Evolutionary conservation across 2,797 vertebrate genomes (phyloP), one percentile per base, ranked within the genome.

Genomic region (Myotis myotis): DNA sequence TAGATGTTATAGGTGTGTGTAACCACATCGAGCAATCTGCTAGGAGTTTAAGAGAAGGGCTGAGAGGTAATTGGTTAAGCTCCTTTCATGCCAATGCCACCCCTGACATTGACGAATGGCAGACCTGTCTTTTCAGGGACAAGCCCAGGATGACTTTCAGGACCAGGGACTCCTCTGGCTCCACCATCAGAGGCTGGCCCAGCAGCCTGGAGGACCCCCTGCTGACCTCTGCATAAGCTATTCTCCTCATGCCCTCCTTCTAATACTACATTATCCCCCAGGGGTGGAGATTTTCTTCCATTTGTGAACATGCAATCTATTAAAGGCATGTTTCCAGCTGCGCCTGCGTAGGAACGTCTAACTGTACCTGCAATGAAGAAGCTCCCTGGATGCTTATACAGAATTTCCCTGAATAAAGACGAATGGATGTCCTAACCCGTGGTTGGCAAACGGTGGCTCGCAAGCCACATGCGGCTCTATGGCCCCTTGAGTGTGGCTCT

Each of bases 321-420:
- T 49, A 49, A 44, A 75, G 28, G 16, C 72, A 30, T n/a, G 8
- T 75, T 28, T 75, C 71, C 8, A 47, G 28, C 44, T 49, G 15
- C 1, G 2, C 16, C 16, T 49, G 28, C 5, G 0, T 9, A 49
- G 44, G 71, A n/a, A 12, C 5, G 1, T 49, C 47, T 11, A n/a
- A 10, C 17, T 75, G 19, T 49, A 3, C 13, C 28, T 75, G 44
- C 2, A 9, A n/a, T 49, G 9, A 49, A 19, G 28, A 75, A n/a
- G 30, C 17, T n/a, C 30, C 9, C 28, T 20, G 15, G 44, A 4
- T 20, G 30, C 20, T 49, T 74, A 20, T 49, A 19, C 28, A 75
- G 28, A 6, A 74, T 7, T 25, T 20, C 44, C 72, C 44, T 49
- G 72, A 49, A 49, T n/a, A 49, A 49, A 75, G 72, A n/a, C 1